Evolutionary conservation across 2,888 invertebrate species (phyloP), one percentile per base, ranked within the genome.

Genomic region (Parasteatoda lunata): DNA sequence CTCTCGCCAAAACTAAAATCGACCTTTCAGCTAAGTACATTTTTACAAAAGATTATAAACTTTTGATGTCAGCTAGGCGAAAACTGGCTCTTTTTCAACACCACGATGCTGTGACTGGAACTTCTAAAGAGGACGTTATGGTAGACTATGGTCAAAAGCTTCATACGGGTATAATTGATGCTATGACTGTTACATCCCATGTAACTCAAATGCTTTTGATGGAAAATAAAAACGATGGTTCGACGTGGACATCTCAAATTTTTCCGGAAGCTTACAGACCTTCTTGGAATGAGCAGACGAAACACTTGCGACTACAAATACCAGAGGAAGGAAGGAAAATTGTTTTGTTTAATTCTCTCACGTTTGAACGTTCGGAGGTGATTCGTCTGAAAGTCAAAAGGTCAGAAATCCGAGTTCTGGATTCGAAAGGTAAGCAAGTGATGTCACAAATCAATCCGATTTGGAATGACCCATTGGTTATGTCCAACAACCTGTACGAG

Each of bases 21-120:
- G 76, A 69, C 3, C 73, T 77, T 4, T 45, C 80, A 15, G 51
- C n/a, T 4, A 48, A 59, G 8, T 72, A 82, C 51, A 81, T 80
- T 7, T 64, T 90, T 3, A 72, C 83, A 7, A 77, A 88, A 49
- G 89, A 90, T 71, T 90, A 89, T 45, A 30, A 68, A 4, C 76
- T 75, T n/a, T 66, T 91, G 47, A 91, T 86, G 68, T 89, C 77
- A 90, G 97, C 96, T 0, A 93, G 98, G 69, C 94, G 97, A 75
- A 96, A 96, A 92, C 93, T 98, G 88, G 98, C 96, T 0, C 93
- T 98, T 11, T 98, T 98, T 91, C 98, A 98, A 91, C 99, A 99
- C 91, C 99, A 99, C 92, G 99, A 99, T 91, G 98, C 98, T 9
- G 98, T 98, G 84, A 98, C 98, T 0, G 98, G 98, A 5, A 98